These are phyloP conservation scores for Leptopilina myrica DNA, from an alignment of 2,888 invertebrate species.

Conservation along the genomic window DNA sequence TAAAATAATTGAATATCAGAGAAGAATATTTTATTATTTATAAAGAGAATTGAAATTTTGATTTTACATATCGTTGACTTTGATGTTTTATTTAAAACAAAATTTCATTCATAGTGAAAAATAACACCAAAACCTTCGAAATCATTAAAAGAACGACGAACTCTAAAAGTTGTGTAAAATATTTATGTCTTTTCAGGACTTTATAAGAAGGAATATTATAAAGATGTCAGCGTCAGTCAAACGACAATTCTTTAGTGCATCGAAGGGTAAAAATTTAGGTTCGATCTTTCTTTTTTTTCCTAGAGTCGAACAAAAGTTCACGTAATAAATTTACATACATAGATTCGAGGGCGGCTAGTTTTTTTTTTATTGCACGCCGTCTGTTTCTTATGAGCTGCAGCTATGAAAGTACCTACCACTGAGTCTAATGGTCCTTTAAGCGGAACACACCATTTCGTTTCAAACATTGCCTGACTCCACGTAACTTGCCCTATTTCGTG, in stretches of 20 bases:
- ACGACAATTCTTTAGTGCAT: background rate
- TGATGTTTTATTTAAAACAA: too few relatives aligned
- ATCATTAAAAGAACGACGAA: too few relatives aligned
- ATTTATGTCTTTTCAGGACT: background rate
- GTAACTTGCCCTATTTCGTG: slow-evolving; percentile 7
- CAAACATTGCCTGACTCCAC: slow-evolving; percentile 38
- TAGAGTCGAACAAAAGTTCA: slow-evolving; percentile 22
- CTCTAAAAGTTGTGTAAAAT: background rate
- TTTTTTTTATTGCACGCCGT: slow-evolving; percentile 69
- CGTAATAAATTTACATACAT: slow-evolving; percentile 45
- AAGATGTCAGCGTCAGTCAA: slow-evolving; percentile 10
- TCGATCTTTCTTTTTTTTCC: background rate
- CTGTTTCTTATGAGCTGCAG: slow-evolving; percentile 66
- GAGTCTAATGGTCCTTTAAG: slow-evolving; percentile 67
- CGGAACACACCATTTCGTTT: slow-evolving; percentile 56
- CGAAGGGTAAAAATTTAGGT: background rate
- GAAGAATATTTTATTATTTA: too few relatives aligned
- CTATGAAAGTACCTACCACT: slow-evolving; percentile 52
- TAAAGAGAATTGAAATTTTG: too few relatives aligned
- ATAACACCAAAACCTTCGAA: too few relatives aligned
- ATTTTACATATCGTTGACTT: too few relatives aligned
- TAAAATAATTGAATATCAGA: too few relatives aligned
- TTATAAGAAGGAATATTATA: background rate
- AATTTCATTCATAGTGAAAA: too few relatives aligned
- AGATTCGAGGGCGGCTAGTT: slow-evolving; percentile 56